Conservation (phyloP, 2,797 vertebrate genomes). For the Phrynocephalus vlangalii region DNA sequence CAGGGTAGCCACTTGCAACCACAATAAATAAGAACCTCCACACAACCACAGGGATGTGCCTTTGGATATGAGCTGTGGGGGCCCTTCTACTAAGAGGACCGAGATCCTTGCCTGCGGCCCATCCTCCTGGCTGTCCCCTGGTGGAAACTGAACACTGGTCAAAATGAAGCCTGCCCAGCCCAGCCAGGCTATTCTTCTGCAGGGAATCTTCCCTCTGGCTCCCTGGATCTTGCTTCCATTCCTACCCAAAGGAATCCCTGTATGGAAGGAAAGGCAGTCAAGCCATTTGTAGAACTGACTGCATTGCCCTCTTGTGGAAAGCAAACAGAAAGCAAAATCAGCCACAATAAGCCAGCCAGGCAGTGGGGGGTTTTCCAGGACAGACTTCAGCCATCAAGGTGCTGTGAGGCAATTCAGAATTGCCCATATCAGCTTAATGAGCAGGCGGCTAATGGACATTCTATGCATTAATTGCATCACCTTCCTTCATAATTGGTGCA, state of each 20-base stretch:
- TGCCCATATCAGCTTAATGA: neutral
- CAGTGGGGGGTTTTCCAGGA: neutral
- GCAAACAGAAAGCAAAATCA: neutral
- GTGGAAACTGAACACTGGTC: neutral
- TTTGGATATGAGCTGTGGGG: neutral
- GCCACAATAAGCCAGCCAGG: neutral
- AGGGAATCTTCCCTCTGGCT: too few relatives aligned
- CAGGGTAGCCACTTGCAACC: neutral
- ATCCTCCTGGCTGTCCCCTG: neutral
- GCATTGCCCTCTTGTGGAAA: neutral
- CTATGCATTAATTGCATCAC: neutral
- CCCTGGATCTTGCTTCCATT: neutral
- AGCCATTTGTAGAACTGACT: neutral
- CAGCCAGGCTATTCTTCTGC: too few relatives aligned
- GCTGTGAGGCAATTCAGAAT: neutral
- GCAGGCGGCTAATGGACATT: neutral
- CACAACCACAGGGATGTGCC: too few relatives aligned
- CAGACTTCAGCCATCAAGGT: neutral
- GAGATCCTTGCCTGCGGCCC: neutral
- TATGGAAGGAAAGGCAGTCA: neutral
- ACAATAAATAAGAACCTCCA: neutral
- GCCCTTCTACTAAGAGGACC: neutral
- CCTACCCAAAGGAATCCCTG: too few relatives aligned
- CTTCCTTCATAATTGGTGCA: conserved; percentile 1
- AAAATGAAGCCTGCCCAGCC: neutral